A percentile compares a stretch with the other conserved stretches of the same genome.
These are phyloP conservation scores for Zaprionus ornatus DNA, from an alignment of 1,140 invertebrate species.

Conservation along the genomic window DNA sequence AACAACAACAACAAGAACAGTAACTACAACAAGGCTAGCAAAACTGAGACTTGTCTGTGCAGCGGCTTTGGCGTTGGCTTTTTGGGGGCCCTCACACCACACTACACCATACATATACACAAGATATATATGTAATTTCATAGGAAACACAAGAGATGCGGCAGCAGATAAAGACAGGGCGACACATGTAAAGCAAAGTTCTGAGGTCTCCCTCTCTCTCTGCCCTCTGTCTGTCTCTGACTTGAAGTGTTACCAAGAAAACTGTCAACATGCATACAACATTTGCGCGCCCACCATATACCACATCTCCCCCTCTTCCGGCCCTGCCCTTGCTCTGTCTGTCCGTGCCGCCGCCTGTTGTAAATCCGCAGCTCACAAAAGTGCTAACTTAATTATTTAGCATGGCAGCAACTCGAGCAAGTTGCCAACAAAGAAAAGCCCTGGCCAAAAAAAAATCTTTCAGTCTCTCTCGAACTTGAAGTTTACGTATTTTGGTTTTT, in stretches of 20 bases:
- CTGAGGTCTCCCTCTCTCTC: not conserved
- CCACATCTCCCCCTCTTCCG: conserved; percentile 6
- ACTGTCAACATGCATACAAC: conserved; percentile 59
- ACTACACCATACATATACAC: conserved; percentile 8
- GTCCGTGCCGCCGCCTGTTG: conserved; percentile 54
- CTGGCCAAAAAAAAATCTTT: conserved; percentile 61
- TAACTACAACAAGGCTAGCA: conserved; percentile 49
- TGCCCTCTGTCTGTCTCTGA: not conserved
- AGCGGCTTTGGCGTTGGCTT: conserved; percentile 37
- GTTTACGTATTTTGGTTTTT: conserved; percentile 50
- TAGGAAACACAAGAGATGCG: conserved; percentile 56
- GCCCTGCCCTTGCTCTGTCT: conserved; percentile 3
- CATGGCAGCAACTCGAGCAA: conserved; percentile 67
- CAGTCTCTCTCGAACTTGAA: conserved; percentile 51
- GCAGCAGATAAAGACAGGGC: conserved; percentile 44
- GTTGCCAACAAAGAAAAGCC: conserved; percentile 72
- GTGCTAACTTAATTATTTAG: conserved; percentile 82
- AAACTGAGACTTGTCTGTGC: conserved; percentile 51
- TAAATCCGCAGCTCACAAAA: conserved; percentile 72
- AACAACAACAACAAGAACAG: conserved; percentile 38
- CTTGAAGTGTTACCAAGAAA: conserved; percentile 57
- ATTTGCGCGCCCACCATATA: conserved; percentile 19
- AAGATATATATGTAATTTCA: conserved; percentile 45
- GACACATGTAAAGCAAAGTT: conserved; percentile 62
- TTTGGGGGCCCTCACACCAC: conserved; percentile 19